Evolutionary conservation across 2,113 vertebrate species (phyloP), one percentile per base, ranked within the genome.

Genomic region (Myotis davidii): DNA sequence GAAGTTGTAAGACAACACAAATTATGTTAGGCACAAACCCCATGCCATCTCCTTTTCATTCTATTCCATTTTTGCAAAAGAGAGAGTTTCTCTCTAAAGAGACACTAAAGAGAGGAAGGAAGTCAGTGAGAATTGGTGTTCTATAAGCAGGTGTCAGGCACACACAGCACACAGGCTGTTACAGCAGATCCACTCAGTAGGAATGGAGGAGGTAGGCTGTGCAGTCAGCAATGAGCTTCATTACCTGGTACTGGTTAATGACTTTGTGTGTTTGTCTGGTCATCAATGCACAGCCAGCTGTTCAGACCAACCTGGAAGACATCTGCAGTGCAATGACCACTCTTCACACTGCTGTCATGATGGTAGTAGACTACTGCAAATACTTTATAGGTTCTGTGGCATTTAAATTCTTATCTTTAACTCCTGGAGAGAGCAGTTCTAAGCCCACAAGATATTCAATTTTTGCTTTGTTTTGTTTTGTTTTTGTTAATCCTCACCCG

Each of bases 291-390:
- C 98, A 99, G 98, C 99, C 99, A 99, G 98, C 99, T 99, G 1
- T 99, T 99, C 3, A 99, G 99, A 52, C 99, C 99, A 11, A 99
- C 99, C 98, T 99, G 99, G 99, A 99, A 99, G 99, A 99, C 99
- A 88, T 99, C 99, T 34, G 99, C 99, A 96, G 99, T 99, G 99
- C 99, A 99, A 94, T 99, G 99, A 93, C 99, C 99, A 42, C 99
- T 99, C 11, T 99, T 99, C 0, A 99, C 99, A 6, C 99, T 99
- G 99, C 99, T 99, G 96, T 99, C 99, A 21, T 99, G 99, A 98
- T 99, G 99, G 98, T 99, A 99, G 96, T 99, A 99, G 96, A 99
- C 99, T 97, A 99, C 99, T 99, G 99, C 99, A 98, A 99, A 99
- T 96, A 99, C 99, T 98, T 99, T 98, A 98, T 99, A 99, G 97